Evolutionary conservation across 2,113 vertebrate genomes (phyloP).

Genomic region (Cyanoramphus novaezelandiae): DNA sequence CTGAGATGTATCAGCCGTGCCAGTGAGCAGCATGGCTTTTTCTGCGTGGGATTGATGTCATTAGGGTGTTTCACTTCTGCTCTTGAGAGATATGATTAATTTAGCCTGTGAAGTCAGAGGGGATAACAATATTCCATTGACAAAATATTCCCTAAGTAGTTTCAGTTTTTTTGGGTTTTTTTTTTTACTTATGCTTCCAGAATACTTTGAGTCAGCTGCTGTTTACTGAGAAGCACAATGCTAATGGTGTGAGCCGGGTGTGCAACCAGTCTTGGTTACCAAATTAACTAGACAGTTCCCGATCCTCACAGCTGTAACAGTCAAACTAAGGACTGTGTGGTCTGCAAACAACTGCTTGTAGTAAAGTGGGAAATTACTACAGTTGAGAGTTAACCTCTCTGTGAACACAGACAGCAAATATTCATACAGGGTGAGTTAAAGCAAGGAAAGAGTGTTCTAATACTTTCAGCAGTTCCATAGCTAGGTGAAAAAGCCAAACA

Average conservation of each 20-base stretch:
- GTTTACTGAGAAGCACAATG: background rate
- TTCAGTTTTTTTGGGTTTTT: background rate
- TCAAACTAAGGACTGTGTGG: background rate
- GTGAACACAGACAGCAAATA: background rate
- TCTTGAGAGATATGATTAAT: background rate
- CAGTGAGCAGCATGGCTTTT: background rate
- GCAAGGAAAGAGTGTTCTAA: background rate
- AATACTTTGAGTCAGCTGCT: background rate
- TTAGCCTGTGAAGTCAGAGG: conserved; percentile 2
- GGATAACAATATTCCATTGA: conserved; percentile 56
- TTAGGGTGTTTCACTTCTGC: conserved; percentile 50
- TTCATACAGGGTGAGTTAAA: background rate
- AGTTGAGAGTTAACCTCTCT: background rate
- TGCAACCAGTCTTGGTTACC: background rate
- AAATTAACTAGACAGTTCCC: background rate
- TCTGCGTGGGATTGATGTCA: conserved; percentile 2
- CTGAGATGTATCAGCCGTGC: background rate
- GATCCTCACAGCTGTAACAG: background rate
- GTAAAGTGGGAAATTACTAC: background rate
- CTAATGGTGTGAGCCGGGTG: background rate
- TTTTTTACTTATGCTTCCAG: background rate
- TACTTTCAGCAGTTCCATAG: background rate
- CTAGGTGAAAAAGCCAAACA: background rate
- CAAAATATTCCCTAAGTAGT: background rate
- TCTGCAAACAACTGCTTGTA: background rate